These are phyloP conservation scores for Prochilodus magdalenae DNA, from an alignment of 2,113 vertebrate species.

Conservation along the genomic window DNA sequence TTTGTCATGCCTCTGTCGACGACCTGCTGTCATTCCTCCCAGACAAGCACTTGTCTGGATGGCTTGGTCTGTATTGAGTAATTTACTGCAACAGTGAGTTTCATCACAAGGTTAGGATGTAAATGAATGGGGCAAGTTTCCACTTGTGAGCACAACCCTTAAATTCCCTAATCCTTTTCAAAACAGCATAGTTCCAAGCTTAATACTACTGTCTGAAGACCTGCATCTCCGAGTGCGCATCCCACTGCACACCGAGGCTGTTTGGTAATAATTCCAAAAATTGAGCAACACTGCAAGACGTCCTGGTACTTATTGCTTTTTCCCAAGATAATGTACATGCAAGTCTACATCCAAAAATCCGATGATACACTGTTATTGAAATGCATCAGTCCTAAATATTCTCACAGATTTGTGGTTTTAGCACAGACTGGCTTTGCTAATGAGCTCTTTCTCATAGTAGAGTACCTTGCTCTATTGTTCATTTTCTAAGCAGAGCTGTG, in stretches of 20 bases:
- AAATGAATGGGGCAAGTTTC: slow-evolving; percentile 23
- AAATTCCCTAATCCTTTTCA: slow-evolving; percentile 24
- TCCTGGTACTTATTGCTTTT: not conserved
- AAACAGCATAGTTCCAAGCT: not conserved
- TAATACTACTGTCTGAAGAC: not conserved
- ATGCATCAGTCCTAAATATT: not conserved
- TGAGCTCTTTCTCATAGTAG: not conserved
- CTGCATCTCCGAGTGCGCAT: not conserved
- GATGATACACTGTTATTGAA: not conserved
- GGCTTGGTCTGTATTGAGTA: not conserved
- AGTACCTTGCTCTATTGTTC: not conserved
- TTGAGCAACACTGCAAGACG: not conserved
- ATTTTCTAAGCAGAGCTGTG: not conserved
- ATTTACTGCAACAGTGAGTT: not conserved
- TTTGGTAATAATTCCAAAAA: not conserved
- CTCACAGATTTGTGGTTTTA: not conserved
- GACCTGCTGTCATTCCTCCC: not conserved
- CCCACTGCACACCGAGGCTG: not conserved
- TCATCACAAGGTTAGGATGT: not conserved
- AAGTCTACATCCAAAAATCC: not conserved
- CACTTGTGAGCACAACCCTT: slow-evolving; percentile 26
- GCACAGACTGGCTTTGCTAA: not conserved
- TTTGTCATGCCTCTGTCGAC: too few relatives aligned
- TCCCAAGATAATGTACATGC: not conserved
- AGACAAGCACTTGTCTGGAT: too few relatives aligned